phyloP scores from a whole-genome alignment of 2,888 invertebrate species.

The Cheiracanthium punctorium region DNA sequence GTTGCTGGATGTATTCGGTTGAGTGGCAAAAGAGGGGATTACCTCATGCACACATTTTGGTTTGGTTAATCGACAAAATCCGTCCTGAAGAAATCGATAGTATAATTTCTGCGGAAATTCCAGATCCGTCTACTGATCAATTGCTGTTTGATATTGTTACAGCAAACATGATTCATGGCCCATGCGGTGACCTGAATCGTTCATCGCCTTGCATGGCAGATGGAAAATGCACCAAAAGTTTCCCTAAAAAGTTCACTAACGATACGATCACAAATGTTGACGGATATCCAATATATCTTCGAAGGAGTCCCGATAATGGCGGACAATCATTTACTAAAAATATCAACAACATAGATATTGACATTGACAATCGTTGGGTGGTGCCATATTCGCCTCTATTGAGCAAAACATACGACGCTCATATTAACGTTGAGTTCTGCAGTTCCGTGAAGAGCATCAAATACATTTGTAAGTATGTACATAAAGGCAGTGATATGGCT shows the following conservation, averaged over 20 bases:
- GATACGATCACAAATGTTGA: neutral
- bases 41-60: constrained; percentile 73
- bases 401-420: too few species aligned
- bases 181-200: neutral
- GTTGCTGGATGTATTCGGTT: constrained; percentile 72
- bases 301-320: constrained; percentile 23
- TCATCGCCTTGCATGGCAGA: constrained; percentile 11
- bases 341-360: neutral
- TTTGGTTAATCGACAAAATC: constrained; percentile 23
- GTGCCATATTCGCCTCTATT: too few species aligned
- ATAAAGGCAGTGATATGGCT: too few species aligned
- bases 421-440: too few species aligned
- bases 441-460: too few species aligned
- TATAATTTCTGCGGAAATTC: constrained; percentile 64
- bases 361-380: neutral
- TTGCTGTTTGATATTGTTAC: constrained; percentile 6
- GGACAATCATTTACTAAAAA: constrained; percentile 21
- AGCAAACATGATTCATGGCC: constrained; percentile 44
- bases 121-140: neutral
- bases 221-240: constrained; percentile 11
- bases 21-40: constrained; percentile 75
- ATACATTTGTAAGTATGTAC: too few species aligned
- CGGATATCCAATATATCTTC: constrained; percentile 1
- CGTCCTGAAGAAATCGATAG: neutral
- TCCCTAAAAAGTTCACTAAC: neutral